Conservation (phyloP, 2,888 invertebrate genomes). For the Notodonta ziczac region DNA sequence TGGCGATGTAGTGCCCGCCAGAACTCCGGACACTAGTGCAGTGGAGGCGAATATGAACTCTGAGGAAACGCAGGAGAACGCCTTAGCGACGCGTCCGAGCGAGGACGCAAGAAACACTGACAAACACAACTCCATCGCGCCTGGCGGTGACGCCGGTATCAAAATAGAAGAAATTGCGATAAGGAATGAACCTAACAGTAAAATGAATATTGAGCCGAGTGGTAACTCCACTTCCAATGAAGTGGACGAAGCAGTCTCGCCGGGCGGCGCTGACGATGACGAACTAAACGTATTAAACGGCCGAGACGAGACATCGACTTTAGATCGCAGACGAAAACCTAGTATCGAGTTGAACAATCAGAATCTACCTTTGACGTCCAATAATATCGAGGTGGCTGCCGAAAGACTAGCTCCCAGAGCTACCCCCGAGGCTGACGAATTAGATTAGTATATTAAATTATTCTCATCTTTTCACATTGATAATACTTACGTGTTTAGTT, state of each 20-base stretch:
- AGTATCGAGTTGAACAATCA: constrained; percentile 40
- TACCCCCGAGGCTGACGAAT: constrained; percentile 68
- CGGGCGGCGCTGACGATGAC: constrained; percentile 42
- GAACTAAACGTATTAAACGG: constrained; percentile 35
- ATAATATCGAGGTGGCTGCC: constrained; percentile 26
- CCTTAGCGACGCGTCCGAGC: constrained; percentile 32
- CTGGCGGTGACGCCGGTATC: constrained; percentile 48
- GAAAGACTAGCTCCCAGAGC: constrained; percentile 57
- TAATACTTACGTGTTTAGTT: constrained; percentile 49
- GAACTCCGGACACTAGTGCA: constrained; percentile 54
- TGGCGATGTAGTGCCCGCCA: constrained; percentile 62
- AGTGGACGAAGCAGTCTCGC: constrained; percentile 35
- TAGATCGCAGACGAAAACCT: constrained; percentile 72
- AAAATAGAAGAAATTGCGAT: constrained; percentile 72
- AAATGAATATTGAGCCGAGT: constrained; percentile 42
- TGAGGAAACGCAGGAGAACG: constrained; percentile 47
- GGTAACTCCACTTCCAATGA: constrained; percentile 43
- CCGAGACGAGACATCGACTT: constrained; percentile 53
- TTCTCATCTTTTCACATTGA: constrained; percentile 46
- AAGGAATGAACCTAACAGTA: constrained; percentile 49
- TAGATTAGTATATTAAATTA: constrained; percentile 62
- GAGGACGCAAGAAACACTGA: constrained; percentile 41
- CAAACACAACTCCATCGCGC: constrained; percentile 45
- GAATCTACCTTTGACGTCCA: constrained; percentile 46
- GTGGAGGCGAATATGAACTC: constrained; percentile 57